These are phyloP conservation scores for Sebastes nivosus DNA, from an alignment of 2,797 vertebrate genomes.

Conservation along the genomic window DNA sequence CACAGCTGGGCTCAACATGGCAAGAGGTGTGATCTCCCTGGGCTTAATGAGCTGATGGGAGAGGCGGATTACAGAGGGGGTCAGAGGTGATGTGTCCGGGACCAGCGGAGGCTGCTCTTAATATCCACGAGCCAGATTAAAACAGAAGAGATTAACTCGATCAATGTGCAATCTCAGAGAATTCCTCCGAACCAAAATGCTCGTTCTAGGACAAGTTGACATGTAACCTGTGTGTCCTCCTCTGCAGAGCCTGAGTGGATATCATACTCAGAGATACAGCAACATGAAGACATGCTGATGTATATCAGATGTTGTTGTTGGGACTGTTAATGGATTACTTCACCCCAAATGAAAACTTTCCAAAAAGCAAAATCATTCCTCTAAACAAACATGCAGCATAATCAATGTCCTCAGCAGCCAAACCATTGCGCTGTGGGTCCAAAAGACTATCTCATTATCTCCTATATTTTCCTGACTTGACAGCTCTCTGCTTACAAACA, in stretches of 20 bases:
- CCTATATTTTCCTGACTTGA: slow-evolving; percentile 15
- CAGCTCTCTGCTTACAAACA: slow-evolving; percentile 30
- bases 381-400: slow-evolving; percentile 5
- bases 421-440: slow-evolving; percentile 11
- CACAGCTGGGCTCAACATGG: slow-evolving; percentile 83
- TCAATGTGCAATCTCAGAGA: slow-evolving; percentile 32
- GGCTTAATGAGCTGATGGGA: slow-evolving; percentile 79
- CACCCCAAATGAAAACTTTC: background rate
- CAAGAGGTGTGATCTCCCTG: slow-evolving; percentile 77
- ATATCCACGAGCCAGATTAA: slow-evolving; percentile 76
- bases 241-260: background rate
- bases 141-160: slow-evolving; percentile 67
- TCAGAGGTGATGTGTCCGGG: slow-evolving; percentile 73
- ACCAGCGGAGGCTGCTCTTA: slow-evolving; percentile 64
- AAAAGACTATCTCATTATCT: slow-evolving; percentile 30
- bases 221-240: background rate
- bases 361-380: background rate
- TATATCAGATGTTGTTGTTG: background rate
- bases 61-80: slow-evolving; percentile 73
- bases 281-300: background rate
- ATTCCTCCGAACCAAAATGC: slow-evolving; percentile 40
- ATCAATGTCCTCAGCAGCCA: slow-evolving; percentile 11
- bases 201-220: slow-evolving; percentile 4
- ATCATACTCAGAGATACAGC: background rate
- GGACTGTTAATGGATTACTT: background rate